These are phyloP conservation scores for Mus musculus DNA, from an alignment of 2,113 vertebrate genomes.

Conservation along the genomic window DNA sequence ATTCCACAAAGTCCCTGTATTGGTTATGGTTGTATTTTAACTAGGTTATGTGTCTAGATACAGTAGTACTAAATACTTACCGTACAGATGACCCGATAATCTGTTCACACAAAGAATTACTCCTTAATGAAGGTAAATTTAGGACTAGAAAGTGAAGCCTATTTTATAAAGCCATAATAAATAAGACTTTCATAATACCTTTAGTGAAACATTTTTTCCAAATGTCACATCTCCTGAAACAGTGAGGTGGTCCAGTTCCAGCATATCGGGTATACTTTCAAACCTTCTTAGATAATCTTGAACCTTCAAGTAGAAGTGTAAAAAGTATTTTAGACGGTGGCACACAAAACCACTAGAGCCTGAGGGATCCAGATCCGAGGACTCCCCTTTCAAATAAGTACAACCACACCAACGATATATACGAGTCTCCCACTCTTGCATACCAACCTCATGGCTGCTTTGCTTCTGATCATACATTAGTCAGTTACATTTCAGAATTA, in stretches of 20 bases:
- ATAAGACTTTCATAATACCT: conserved; percentile 84
- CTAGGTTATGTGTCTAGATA: conserved; percentile 1
- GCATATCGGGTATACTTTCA: conserved; percentile 99
- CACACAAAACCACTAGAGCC: background rate
- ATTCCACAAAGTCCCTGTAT: conserved; percentile 21
- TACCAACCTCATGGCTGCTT: background rate
- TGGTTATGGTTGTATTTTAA: conserved; percentile 48
- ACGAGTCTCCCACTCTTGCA: background rate
- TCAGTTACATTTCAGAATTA: background rate
- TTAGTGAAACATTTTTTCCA: conserved; percentile 97
- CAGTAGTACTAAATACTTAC: conserved; percentile 37
- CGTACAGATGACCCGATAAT: background rate
- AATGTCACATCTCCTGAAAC: conserved; percentile 99
- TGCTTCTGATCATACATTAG: background rate
- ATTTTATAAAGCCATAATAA: conserved; percentile 48
- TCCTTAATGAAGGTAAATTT: conserved; percentile 60
- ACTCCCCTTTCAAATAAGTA: background rate
- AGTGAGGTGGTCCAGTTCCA: conserved; percentile 98
- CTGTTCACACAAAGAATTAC: conserved; percentile 46
- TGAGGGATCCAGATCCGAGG: background rate
- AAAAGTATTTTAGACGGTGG: conserved; percentile 3
- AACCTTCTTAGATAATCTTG: conserved; percentile 97
- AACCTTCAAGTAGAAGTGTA: conserved; percentile 87
- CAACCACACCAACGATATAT: background rate
- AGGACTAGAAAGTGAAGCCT: background rate